Evolutionary conservation across 2,113 vertebrate genomes (phyloP).

Genomic region (Bubalus kerabau): DNA sequence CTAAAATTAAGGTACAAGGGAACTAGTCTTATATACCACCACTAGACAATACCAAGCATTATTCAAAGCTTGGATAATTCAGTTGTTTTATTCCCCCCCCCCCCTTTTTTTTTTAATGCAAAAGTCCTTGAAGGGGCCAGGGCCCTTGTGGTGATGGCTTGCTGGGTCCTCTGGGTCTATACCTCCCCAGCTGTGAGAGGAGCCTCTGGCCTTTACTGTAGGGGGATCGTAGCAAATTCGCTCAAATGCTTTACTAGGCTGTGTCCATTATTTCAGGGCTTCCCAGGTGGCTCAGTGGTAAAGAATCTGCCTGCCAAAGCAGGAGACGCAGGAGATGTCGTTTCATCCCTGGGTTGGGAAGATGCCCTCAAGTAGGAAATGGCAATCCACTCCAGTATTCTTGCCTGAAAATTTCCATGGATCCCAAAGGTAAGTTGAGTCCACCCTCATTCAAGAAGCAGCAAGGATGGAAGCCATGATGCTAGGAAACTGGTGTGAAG

Average conservation of each 20-base stretch:
- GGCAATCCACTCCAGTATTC: not conserved
- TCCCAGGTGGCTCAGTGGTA: not conserved
- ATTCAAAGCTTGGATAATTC: not conserved
- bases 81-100: no score
- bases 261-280: not conserved
- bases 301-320: not conserved
- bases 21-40: not conserved
- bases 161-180: not conserved
- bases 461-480: not conserved
- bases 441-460: not conserved
- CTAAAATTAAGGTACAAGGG: conserved; percentile 17
- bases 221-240: not conserved
- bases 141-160: not conserved
- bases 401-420: not conserved
- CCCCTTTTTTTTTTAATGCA: not conserved
- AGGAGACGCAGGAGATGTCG: not conserved
- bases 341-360: not conserved
- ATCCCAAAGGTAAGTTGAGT: not conserved
- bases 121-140: not conserved
- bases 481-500: not conserved
- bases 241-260: not conserved
- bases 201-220: not conserved
- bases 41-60: not conserved
- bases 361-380: not conserved
- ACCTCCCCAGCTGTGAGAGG: not conserved